Evolutionary conservation across 1,140 invertebrate species (phyloP).

Genomic region (Drosophila setifemur): DNA sequence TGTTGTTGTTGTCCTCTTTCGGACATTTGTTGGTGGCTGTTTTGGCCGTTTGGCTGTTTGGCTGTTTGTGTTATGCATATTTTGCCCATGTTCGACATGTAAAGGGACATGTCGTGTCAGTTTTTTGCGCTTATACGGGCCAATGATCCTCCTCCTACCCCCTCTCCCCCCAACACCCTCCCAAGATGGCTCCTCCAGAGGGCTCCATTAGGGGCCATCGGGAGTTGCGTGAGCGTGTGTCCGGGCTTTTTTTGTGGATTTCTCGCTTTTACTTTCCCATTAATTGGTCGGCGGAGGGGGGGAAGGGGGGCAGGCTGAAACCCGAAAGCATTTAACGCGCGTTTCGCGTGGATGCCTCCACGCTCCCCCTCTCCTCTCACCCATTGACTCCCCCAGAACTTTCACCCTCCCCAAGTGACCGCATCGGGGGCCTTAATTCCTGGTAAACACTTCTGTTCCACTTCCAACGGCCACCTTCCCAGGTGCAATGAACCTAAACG

Average conservation of each 20-base stretch:
- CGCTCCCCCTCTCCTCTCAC: neutral
- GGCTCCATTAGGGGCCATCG: conserved; percentile 52
- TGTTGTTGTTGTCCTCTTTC: conserved; percentile 57
- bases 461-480: neutral
- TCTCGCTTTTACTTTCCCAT: conserved; percentile 56
- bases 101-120: conserved; percentile 67
- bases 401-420: conserved; percentile 4
- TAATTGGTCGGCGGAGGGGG: conserved; percentile 34
- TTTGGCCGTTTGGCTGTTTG: conserved; percentile 11
- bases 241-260: neutral
- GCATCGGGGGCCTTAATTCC: conserved; percentile 17
- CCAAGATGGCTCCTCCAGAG: conserved; percentile 35
- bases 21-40: neutral
- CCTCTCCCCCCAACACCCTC: neutral
- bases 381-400: neutral
- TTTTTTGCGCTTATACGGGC: conserved; percentile 33
- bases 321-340: conserved; percentile 63
- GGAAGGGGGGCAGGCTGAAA: neutral
- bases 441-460: conserved; percentile 13
- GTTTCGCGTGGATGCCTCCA: conserved; percentile 56
- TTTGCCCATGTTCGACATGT: conserved; percentile 67
- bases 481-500: conserved; percentile 18
- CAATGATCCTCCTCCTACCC: neutral
- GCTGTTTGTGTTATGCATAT: conserved; percentile 50
- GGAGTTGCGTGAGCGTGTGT: conserved; percentile 12